phyloP scores from a whole-genome alignment of 37 sponge, comb jelly and placozoan genomes.

The Agelas oroides region DNA sequence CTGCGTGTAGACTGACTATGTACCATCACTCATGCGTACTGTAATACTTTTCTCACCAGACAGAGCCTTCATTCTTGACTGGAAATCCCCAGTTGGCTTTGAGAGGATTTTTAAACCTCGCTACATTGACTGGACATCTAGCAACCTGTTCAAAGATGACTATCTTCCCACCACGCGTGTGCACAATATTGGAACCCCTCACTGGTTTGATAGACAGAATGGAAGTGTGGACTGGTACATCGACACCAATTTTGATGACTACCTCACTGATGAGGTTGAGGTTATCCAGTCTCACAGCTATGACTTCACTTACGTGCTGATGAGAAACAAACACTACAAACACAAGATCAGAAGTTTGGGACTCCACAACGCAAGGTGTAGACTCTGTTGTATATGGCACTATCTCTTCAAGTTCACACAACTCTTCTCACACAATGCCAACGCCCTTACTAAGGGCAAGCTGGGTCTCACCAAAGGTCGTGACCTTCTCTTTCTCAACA shows the following conservation, averaged over 20 bases:
- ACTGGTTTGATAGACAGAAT: slow-evolving; percentile 9
- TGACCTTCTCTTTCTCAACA: slow-evolving; percentile 16
- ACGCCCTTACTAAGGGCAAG: neutral
- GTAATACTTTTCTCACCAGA: neutral
- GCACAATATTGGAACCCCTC: slow-evolving; percentile 14
- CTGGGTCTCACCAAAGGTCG: neutral
- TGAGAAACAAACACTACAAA: slow-evolving; percentile 22
- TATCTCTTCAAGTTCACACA: slow-evolving; percentile 7
- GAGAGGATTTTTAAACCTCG: slow-evolving; percentile 2
- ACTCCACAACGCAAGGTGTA: slow-evolving; percentile 22
- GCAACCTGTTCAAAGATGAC: neutral
- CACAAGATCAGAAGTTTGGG: slow-evolving; percentile 15
- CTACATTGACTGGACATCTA: slow-evolving; percentile 18
- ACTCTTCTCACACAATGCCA: neutral
- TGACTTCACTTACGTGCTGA: slow-evolving; percentile 36
- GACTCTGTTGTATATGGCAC: slow-evolving; percentile 36
- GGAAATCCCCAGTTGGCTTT: slow-evolving; percentile 40
- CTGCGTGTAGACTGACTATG: neutral
- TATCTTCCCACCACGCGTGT: neutral
- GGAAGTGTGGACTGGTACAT: slow-evolving; percentile 2
- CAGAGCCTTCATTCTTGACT: slow-evolving; percentile 41
- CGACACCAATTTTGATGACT: slow-evolving; percentile 19
- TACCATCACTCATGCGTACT: neutral
- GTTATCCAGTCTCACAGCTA: slow-evolving; percentile 25
- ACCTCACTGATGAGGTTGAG: slow-evolving; percentile 22